Evolutionary conservation across 1,140 invertebrate species (phyloP).

Genomic region (Halesus radiatus): DNA sequence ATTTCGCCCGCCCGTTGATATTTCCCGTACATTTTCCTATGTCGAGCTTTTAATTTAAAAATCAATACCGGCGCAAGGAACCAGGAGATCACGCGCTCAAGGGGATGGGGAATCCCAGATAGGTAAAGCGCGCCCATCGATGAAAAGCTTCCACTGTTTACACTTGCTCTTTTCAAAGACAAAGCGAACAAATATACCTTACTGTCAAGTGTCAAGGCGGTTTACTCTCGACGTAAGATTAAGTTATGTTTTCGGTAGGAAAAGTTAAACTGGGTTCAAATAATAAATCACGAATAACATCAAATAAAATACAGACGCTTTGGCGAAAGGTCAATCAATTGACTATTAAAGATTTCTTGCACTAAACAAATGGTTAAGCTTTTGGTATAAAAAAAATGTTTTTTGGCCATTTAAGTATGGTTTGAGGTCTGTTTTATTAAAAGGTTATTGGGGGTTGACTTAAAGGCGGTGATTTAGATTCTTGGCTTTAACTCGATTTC

Average conservation of each 20-base stretch:
- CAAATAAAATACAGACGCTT: too few species aligned
- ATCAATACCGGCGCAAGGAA: conserved; percentile 17
- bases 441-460: not conserved
- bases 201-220: not conserved
- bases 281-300: too few species aligned
- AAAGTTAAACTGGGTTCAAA: too few species aligned
- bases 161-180: not conserved
- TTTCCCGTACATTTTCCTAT: not conserved
- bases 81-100: not conserved
- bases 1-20: conserved; percentile 9
- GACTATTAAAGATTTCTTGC: too few species aligned
- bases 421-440: too few species aligned
- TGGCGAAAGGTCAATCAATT: too few species aligned
- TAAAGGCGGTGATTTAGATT: not conserved
- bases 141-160: not conserved
- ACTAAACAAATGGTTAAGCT: too few species aligned
- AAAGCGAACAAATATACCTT: not conserved
- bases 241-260: too few species aligned
- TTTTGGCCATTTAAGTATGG: too few species aligned
- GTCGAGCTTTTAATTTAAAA: conserved; percentile 22
- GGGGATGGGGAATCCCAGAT: not conserved
- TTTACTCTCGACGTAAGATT: not conserved
- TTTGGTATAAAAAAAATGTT: too few species aligned
- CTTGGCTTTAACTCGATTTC: too few species aligned
- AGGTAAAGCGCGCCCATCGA: not conserved